Conservation (phyloP, 2,888 invertebrate species). For the Tridacna crocea region DNA sequence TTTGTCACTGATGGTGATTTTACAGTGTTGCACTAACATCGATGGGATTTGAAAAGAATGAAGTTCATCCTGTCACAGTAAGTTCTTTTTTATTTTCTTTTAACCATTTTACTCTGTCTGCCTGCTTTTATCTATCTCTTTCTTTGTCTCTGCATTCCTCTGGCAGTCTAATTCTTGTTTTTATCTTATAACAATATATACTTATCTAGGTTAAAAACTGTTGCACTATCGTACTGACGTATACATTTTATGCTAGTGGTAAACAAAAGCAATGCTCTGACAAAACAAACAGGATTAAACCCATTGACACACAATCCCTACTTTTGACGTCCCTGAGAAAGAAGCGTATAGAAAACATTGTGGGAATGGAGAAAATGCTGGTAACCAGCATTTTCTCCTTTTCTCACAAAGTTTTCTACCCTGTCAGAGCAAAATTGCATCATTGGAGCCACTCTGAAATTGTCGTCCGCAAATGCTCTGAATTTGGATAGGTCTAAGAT, state of each 20-base stretch:
- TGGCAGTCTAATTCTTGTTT: background rate
- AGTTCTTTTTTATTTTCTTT: background rate
- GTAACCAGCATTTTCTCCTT: background rate
- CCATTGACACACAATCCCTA: background rate
- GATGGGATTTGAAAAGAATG: slow-evolving; percentile 15
- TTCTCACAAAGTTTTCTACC: background rate
- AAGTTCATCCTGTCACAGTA: background rate
- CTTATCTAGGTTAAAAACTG: background rate
- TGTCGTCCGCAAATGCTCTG: too few species aligned
- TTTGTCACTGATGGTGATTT: background rate
- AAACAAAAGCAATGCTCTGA: too few species aligned
- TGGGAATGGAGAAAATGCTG: background rate
- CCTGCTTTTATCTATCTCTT: background rate
- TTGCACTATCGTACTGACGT: too few species aligned
- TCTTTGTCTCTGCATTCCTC: background rate
- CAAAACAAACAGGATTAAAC: too few species aligned
- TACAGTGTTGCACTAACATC: background rate
- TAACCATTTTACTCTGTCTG: background rate
- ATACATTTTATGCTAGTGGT: too few species aligned
- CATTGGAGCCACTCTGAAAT: too few species aligned
- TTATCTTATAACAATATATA: background rate
- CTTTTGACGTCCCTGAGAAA: too few species aligned
- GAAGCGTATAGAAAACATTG: too few species aligned
- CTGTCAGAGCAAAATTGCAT: background rate
- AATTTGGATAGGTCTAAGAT: too few species aligned